Conservation (phyloP, 2,797 vertebrate genomes). For the Tauraco hartlaubi region DNA sequence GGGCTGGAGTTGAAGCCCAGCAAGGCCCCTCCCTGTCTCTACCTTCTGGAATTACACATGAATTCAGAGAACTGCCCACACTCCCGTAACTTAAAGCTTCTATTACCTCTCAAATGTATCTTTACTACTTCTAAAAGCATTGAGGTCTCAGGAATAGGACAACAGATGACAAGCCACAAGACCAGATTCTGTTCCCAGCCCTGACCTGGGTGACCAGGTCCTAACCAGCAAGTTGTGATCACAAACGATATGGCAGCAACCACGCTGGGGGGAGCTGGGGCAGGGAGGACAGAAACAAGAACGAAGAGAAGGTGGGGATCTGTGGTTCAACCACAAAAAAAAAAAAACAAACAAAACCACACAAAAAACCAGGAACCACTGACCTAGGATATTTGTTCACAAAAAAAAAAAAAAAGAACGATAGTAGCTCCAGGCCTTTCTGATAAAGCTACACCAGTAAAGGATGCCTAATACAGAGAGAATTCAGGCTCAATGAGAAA, state of each 20-base stretch:
- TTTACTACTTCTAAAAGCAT: not conserved
- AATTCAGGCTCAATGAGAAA: not conserved
- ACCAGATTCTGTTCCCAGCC: not conserved
- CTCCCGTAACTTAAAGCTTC: rapidly evolving
- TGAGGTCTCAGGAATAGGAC: not conserved
- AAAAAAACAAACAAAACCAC: not conserved
- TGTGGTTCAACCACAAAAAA: not conserved
- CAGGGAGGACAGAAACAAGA: not conserved
- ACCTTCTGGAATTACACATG: not conserved
- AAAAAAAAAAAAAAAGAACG: not conserved
- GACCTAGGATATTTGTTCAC: not conserved
- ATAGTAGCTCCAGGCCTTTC: not conserved
- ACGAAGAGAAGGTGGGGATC: not conserved
- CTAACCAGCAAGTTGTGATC: not conserved
- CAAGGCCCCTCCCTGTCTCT: not conserved
- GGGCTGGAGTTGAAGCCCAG: not conserved
- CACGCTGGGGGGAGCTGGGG: not conserved
- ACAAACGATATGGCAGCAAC: not conserved
- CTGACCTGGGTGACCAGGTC: not conserved
- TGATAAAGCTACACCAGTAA: not conserved
- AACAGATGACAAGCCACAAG: not conserved
- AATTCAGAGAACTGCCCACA: not conserved
- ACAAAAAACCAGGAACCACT: not conserved
- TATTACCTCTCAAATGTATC: not conserved
- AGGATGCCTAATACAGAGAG: not conserved